Base-by-base conservation (phyloP, 2,888 invertebrate species). In the Poecilobothrus nobilitatus region DNA sequence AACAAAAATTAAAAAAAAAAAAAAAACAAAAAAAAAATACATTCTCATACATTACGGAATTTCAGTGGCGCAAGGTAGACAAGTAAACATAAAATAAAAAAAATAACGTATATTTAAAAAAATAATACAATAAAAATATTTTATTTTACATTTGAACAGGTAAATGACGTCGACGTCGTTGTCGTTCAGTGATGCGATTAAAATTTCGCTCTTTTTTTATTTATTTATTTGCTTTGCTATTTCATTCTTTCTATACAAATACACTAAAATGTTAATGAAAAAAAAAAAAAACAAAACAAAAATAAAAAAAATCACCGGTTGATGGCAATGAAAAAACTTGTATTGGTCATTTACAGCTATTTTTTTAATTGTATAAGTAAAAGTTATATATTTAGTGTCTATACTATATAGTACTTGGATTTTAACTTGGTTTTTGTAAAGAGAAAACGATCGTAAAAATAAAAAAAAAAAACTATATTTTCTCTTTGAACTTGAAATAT, bases 321-420 rank as follows among this genome's bases (percentile, higher is more conserved):
- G 21, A 21, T 63, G 21, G 63, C 22, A 15, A 67, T 66, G 67
- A 67, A 71, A 27, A 27, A 71, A 70, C 69, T 69, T 71, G 72
- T 71, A 68, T 67, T 73, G 67, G 71, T 73, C 70, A 70, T 70
- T 71, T 73, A 73, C 73, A 73, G 73, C 73, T 71, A 70, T 70
- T 61, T 72, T 70, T 66, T 70, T 63, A 63, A 69, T 61, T 71
- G 69, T 72, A 41, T 71, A 62, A 61, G 66, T 37, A 20, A 27
- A 27, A 27, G 27, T 62, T 62, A 37, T 37, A 37, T 7, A 37
- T 4, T 8, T n/a, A n/a, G n/a, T n/a, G n/a, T n/a, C n/a, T n/a
- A n/a, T n/a, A n/a, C n/a, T n/a, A n/a, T n/a, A 37, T 37, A 5
- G 37, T 37, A 37, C 12, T 1, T 37, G 1, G 37, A 10, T 37